Base-by-base conservation (phyloP, 2,888 invertebrate species). In the Pedicia rivosa region DNA sequence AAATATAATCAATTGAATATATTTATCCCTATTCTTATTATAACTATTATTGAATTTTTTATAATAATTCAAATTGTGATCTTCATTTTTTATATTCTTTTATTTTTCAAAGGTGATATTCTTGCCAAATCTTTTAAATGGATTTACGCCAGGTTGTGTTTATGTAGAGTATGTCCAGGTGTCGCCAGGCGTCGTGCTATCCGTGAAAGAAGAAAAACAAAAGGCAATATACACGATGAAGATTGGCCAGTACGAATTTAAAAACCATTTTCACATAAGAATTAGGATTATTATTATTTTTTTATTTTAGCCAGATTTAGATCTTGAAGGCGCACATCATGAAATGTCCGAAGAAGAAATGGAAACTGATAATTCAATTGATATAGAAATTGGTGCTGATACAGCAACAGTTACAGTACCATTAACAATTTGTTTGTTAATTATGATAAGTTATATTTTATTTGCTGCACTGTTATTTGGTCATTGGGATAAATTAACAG, bases 401-500 rank as follows among this genome's bases (percentile, higher is more conserved):
- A 72, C 79, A 27, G 78, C 81, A 56, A 68, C 74, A 16, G 82
- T 90, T 42, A 86, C 87, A 0, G 94, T 95, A 31, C 94, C 95
- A 0, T 72, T 95, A 37, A 82, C 83, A 25, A 74, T 92, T 28
- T 92, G 92, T 55, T 67, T 94, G 3, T 63, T 79, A 37, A 84
- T 95, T 42, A 80, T 95, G 79, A 81, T 90, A 41, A 84, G 84
- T 41, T 95, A 95, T 60, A 74, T 95, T 39, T 73, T 86, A 50
- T 86, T 87, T 39, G 95, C 95, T 13, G 91, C 92, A 2, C 66
- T 84, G 53, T 68, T 97, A 35, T 97, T 97, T 61, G 75, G 80
- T 3, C 66, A 78, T 52, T 95, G 92, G 88, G 94, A 95, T 58
- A 73, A 76, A 25, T 95, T 95, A 95, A 75, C 78, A 47, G 76